These are phyloP conservation scores for Lepidocyrtinus sp. DNA, from an alignment of 2,888 invertebrate species.

Conservation along the genomic window DNA sequence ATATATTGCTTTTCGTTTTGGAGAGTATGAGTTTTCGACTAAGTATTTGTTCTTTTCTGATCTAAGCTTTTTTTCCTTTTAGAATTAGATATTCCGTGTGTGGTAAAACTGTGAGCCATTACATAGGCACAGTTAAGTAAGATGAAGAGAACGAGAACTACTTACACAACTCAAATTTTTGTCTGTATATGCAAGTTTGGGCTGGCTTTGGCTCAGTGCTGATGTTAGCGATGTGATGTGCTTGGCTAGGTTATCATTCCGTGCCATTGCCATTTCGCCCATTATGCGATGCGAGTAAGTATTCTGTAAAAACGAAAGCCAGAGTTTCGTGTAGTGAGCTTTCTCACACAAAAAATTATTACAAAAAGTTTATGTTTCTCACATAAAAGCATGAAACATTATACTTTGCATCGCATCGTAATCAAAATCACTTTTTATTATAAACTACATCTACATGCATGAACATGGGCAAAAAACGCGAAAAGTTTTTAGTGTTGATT, in stretches of 20 bases:
- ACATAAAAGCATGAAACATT: not conserved
- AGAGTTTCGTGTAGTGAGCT: not conserved
- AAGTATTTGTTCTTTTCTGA: too few relatives aligned
- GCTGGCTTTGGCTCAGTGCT: not conserved
- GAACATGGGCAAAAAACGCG: not conserved
- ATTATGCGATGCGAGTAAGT: not conserved
- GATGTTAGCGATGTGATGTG: too few relatives aligned
- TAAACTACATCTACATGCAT: too few relatives aligned
- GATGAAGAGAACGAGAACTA: not conserved
- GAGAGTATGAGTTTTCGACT: too few relatives aligned
- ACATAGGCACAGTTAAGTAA: too few relatives aligned
- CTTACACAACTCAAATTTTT: not conserved
- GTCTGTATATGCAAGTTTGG: too few relatives aligned
- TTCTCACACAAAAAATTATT: not conserved
- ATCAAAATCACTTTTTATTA: slow-evolving; percentile 17
- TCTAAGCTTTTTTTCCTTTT: too few relatives aligned
- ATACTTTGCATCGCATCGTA: slow-evolving; percentile 6
- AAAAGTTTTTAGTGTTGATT: not conserved
- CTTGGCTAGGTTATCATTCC: slow-evolving; percentile 16
- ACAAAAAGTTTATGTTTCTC: not conserved
- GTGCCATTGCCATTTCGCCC: slow-evolving; percentile 18
- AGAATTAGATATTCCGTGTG: too few relatives aligned
- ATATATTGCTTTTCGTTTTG: too few relatives aligned
- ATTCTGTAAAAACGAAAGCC: not conserved
- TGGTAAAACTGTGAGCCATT: too few relatives aligned